Evolutionary conservation across 2,888 invertebrate genomes (phyloP), one percentile per base, ranked within the genome.

Genomic region (Drosophila buzzatii): DNA sequence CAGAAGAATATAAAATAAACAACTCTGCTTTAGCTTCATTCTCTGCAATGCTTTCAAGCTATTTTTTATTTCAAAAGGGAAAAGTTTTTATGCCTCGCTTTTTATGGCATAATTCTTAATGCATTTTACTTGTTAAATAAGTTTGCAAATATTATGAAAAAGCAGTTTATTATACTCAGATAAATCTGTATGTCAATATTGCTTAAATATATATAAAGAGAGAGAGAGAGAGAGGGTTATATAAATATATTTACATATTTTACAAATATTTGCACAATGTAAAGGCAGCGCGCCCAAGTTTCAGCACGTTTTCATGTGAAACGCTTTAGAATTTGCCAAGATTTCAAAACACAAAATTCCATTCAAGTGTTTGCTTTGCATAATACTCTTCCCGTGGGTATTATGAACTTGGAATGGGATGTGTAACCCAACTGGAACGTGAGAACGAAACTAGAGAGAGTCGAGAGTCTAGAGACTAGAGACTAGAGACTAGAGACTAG

Each of bases 331-430:
- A 55, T 64, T 71, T 53, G 33, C 33, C 6, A 20, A 58, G 57
- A 62, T 62, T 62, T 45, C 51, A 52, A 57, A 52, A 62, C 18
- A 49, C 31, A 37, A 31, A 51, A 51, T 49, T 64, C 66, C 66
- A 44, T 23, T 44, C 23, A 60, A 66, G 10, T 53, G 58, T 52
- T 39, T 63, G 51, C 45, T 41, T 49, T n/a, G 31, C 49, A 12
- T 53, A 37, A 33, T 41, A 55, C 55, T 27, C 41, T 41, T 1
- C 3, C 0, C 1, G 2, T 12, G 41, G 27, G 27, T 37, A 41
- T 6, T n/a, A 3, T 2, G 23, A 39, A 16, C 1, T 18, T 49
- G n/a, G 31, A 3, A 49, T 49, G 49, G 49, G 18, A 33, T 31
- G 10, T 49, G 49, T 49, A 10, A n/a, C 0, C 1, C 10, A n/a